Percentiles rank a stretch among this genome's conserved stretches.
Conservation (phyloP, 2,113 vertebrate genomes). For the Hydrochoerus hydrochaeris region DNA sequence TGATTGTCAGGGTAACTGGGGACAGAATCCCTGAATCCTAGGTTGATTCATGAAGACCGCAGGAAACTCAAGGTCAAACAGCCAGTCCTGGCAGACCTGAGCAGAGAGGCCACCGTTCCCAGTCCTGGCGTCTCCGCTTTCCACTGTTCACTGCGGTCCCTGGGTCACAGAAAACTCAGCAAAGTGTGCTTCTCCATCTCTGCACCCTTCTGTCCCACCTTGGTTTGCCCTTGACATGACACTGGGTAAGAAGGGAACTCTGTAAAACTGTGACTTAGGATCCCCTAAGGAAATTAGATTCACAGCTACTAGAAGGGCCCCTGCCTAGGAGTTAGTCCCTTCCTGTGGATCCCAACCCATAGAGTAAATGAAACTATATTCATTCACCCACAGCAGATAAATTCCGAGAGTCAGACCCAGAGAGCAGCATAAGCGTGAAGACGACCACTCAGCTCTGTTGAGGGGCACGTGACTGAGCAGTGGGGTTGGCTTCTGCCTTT, state of each 20-base stretch:
- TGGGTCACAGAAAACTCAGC: fast-evolving
- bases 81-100: neutral
- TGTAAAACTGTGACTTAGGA: neutral
- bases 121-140: neutral
- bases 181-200: neutral
- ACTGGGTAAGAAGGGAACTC: neutral
- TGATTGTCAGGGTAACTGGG: neutral
- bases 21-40: too few species aligned
- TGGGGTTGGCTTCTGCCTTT: neutral
- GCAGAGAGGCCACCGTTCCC: neutral
- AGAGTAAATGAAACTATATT: neutral
- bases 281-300: neutral
- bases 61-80: neutral
- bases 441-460: neutral
- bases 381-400: neutral
- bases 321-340: neutral
- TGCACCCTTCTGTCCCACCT: neutral
- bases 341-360: neutral
- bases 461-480: fast-evolving
- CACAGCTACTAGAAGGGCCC: neutral
- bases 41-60: neutral
- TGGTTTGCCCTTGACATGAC: neutral
- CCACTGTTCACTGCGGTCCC: neutral
- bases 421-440: neutral
- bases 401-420: neutral